These are phyloP conservation scores for Oligia strigilis DNA, from an alignment of 2,888 invertebrate genomes.

Conservation along the genomic window DNA sequence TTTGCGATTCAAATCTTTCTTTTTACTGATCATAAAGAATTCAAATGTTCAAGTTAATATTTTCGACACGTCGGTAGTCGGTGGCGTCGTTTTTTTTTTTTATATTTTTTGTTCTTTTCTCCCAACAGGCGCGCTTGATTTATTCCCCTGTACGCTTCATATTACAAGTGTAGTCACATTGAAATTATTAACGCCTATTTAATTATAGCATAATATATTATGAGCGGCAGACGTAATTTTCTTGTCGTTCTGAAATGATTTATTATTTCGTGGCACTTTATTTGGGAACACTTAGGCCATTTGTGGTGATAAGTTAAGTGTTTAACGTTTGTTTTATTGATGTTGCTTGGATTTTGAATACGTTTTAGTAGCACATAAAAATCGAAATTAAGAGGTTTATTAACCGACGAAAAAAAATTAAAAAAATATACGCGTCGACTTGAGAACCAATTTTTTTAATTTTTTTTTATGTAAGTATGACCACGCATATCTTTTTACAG, in stretches of 20 bases:
- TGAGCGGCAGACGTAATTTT: constrained; percentile 44
- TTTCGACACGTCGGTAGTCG: constrained; percentile 84
- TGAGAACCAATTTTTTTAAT: too few relatives aligned
- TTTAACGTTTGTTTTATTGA: constrained; percentile 18
- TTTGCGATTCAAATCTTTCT: constrained; percentile 89
- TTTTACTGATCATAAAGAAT: constrained; percentile 90
- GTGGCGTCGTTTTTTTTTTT: constrained; percentile 71
- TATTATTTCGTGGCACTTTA: constrained; percentile 40
- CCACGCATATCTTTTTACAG: too few relatives aligned
- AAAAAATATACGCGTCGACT: too few relatives aligned
- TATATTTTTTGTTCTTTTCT: constrained; percentile 67
- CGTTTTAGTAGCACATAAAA: neutral
- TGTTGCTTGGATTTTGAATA: constrained; percentile 1
- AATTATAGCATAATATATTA: constrained; percentile 58
- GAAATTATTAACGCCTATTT: constrained; percentile 66
- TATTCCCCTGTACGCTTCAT: constrained; percentile 75
- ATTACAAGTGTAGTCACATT: constrained; percentile 68
- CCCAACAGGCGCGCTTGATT: constrained; percentile 74
- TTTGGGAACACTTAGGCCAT: constrained; percentile 29
- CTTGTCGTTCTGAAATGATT: constrained; percentile 50
- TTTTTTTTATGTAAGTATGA: too few relatives aligned
- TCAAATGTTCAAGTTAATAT: constrained; percentile 88
- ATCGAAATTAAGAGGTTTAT: neutral
- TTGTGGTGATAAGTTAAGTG: constrained; percentile 25
- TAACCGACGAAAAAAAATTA: too few relatives aligned